Base-by-base conservation (phyloP, 2,797 vertebrate species). In the Valencia hispanica region DNA sequence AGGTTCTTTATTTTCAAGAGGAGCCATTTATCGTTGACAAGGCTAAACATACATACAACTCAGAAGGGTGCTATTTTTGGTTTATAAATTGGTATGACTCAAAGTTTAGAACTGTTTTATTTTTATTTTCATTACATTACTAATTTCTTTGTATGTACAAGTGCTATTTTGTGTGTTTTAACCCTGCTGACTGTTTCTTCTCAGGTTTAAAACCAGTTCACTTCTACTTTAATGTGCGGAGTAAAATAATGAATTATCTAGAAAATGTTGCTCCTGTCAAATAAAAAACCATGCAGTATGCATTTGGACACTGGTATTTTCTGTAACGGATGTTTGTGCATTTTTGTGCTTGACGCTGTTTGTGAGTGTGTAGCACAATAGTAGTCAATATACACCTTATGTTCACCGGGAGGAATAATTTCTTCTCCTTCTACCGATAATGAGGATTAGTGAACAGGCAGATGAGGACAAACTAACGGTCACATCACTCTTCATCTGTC, bases 241-340 rank as follows among this genome's bases (percentile, higher is more conserved):
- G 72, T 39, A 6, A 65, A 72, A 57, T 1, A 30, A 47, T 72
- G 59, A 2, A 74, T 83, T 80, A 61, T 53, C 43, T 83, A 4
- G 32, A 47, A 84, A 79, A 65, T 79, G 30, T 50, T 74, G 68
- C 36, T 86, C 17, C 68, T 84, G 41, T 82, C 22, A 78, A 88
- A 90, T 87, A 88, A 87, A 90, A 89, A 84, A 2, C 55, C 10
- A 3, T 83, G 2, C 11, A 50, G n/a, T 74, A 36, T 20, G 70
- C 53, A 77, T 78, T 63, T 85, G 53, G 72, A 66, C 4, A 1
- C 32, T 83, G 45, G 50, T 57, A 5, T 88, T 80, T 85, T 78
- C 51, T 84, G 55, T 39, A 36, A 70, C 8, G 41, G 34, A 61
- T 73, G 43, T 76, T 36, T 74, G 53, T 15, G 11, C 3, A 0